phyloP scores from a whole-genome alignment of 23 tunicate species.

The Halocynthia roretzi region DNA sequence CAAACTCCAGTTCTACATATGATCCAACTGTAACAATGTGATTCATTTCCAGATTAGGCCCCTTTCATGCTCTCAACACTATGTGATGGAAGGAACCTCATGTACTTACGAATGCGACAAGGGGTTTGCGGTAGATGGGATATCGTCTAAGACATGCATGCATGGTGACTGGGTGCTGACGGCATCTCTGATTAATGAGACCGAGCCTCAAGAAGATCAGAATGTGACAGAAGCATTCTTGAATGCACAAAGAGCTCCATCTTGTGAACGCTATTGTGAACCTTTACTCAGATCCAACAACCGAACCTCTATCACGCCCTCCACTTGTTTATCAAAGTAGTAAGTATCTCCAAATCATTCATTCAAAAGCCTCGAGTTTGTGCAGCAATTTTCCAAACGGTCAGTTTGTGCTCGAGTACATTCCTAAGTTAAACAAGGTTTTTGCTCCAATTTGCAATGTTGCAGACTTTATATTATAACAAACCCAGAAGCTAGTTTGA shows the following conservation, averaged over 20 bases:
- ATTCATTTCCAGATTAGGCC: conserved; percentile 32
- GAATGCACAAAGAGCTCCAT: conserved; percentile 15
- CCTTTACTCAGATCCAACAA: conserved; percentile 3
- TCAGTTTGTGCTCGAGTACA: too few species aligned
- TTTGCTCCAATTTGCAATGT: too few species aligned
- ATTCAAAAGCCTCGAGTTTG: too few species aligned
- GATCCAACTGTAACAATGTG: neutral
- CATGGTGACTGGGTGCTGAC: conserved; percentile 49
- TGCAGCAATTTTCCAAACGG: too few species aligned
- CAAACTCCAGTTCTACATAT: neutral
- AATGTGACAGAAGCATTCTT: conserved; percentile 8
- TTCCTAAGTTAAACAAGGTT: too few species aligned
- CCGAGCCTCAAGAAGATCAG: neutral
- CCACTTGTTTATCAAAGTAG: neutral
- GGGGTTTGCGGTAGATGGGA: conserved; percentile 18
- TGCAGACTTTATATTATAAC: too few species aligned
- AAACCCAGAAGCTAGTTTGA: too few species aligned
- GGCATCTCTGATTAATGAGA: neutral
- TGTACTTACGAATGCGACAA: conserved; percentile 42
- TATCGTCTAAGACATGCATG: conserved; percentile 21
- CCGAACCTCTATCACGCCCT: conserved; percentile 21
- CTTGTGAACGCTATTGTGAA: conserved; percentile 52
- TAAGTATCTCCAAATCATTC: neutral
- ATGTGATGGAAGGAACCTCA: conserved; percentile 32
- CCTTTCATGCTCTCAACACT: conserved; percentile 30